These are phyloP conservation scores for Vollenhovia emeryi DNA, from an alignment of 1,140 invertebrate species.

Conservation along the genomic window DNA sequence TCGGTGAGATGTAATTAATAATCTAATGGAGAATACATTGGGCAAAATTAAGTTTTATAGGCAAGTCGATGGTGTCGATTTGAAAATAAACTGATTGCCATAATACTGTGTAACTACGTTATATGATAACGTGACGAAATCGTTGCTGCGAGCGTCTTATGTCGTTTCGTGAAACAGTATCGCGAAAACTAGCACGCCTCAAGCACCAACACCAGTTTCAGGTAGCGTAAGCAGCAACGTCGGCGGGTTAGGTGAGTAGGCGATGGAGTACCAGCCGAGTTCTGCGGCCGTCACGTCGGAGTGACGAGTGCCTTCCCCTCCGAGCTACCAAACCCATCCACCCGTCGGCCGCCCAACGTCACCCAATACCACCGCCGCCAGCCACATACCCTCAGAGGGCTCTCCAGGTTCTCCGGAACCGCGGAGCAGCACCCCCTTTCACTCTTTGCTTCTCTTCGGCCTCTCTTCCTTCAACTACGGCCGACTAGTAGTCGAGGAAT, in stretches of 20 bases:
- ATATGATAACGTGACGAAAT: not conserved
- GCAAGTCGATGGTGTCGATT: not conserved
- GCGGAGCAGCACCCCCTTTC: slow-evolving; percentile 59
- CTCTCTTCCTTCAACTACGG: slow-evolving; percentile 78
- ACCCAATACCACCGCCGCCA: slow-evolving; percentile 66
- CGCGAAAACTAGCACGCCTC: not conserved
- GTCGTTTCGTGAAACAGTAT: slow-evolving; percentile 29
- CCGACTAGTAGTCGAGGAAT: slow-evolving; percentile 84
- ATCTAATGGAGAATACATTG: not conserved
- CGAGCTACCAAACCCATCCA: slow-evolving; percentile 52
- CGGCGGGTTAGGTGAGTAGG: slow-evolving; percentile 60
- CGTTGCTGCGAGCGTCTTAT: not conserved
- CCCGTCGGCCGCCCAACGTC: slow-evolving; percentile 66
- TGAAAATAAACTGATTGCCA: not conserved
- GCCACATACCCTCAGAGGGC: slow-evolving; percentile 62
- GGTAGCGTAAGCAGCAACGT: slow-evolving; percentile 58
- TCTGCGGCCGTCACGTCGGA: slow-evolving; percentile 80
- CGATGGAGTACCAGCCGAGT: slow-evolving; percentile 77
- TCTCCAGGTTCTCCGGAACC: slow-evolving; percentile 69
- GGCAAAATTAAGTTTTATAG: not conserved
- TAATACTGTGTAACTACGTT: not conserved
- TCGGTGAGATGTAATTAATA: not conserved
- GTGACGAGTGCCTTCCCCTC: slow-evolving; percentile 78
- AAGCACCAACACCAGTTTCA: slow-evolving; percentile 19
- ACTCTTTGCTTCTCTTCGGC: slow-evolving; percentile 68